Base-by-base conservation (phyloP, 2,888 invertebrate genomes). In the Julus scanicus region DNA sequence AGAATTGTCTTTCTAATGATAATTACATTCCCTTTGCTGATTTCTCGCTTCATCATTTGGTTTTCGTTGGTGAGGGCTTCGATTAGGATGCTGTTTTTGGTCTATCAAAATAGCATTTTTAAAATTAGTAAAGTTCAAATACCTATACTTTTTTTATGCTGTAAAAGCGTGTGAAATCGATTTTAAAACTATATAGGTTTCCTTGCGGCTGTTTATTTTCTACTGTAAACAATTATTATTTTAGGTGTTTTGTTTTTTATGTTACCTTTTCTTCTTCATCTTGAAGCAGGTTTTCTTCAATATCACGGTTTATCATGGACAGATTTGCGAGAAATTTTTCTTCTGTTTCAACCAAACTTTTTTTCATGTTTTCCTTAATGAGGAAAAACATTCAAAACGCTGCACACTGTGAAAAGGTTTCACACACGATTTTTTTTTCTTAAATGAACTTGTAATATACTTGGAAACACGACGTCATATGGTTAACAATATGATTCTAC, bases 41-140 rank as follows among this genome's bases (percentile, higher is more conserved):
- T 71, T 71, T 71, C 71, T 71, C 29, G 71, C 29, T 71, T 71
- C 71, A 71, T 71, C 71, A 71, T 71, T 29, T 71, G 71, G 29
- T 71, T 71, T 29, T 71, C 71, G 29, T 71, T 71, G 71, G 71
- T 71, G 71, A 71, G 71, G 11, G 71, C 71, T 71, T 71, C 71
- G 20, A 71, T 71, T 71, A 71, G 71, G 71, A 71, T 71, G 2
- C 71, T 1, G 71, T 71, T 71, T 71, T 71, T 71, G 71, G 29
- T 71, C 71, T 71, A n/a, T 2, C 9, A 71, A 29, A 71, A 9
- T 71, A 13, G 9, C 1, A 29, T 71, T 71, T 71, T n/a, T 3
- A n/a, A 17, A 13, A n/a, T 63, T 29, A 29, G 29, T 29, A 29
- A 29, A 29, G 29, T 29, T 48, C 48, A 48, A 48, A 48, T 48